Evolutionary conservation across 2,888 invertebrate genomes (phyloP).

Genomic region (Chrysodeixis includens): DNA sequence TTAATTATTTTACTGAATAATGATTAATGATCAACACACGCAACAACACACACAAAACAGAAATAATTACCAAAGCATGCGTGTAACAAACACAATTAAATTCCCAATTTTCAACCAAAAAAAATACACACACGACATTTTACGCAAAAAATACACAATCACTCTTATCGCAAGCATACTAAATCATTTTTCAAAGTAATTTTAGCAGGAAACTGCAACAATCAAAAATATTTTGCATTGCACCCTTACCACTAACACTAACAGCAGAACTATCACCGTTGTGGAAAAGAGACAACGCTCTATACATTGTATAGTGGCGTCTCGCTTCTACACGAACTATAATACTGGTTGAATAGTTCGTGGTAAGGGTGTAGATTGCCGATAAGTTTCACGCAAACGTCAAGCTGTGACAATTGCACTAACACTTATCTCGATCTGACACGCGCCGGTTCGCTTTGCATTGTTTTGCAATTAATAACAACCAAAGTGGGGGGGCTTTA

Average conservation of each 20-base stretch:
- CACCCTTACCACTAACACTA: too few relatives aligned
- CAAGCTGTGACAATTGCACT: constrained; percentile 48
- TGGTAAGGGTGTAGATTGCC: constrained; percentile 38
- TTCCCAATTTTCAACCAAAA: background rate
- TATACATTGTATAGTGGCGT: too few relatives aligned
- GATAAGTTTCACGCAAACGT: constrained; percentile 38
- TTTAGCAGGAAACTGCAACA: constrained; percentile 24
- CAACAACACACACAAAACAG: background rate
- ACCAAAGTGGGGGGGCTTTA: constrained; percentile 22
- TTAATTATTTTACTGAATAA: background rate
- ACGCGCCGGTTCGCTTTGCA: constrained; percentile 38
- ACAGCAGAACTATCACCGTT: too few relatives aligned
- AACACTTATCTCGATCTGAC: constrained; percentile 52
- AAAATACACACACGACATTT: background rate
- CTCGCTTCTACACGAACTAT: too few relatives aligned
- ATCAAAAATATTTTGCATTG: constrained; percentile 13
- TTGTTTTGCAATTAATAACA: constrained; percentile 27
- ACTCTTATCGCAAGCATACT: background rate
- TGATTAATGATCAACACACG: background rate
- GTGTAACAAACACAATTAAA: background rate
- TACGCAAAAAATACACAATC: background rate
- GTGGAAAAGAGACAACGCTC: too few relatives aligned
- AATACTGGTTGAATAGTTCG: too few relatives aligned
- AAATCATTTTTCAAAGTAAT: constrained; percentile 2
- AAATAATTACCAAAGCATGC: background rate